Evolutionary conservation across 2,113 vertebrate genomes (phyloP).

Genomic region (Petrocephalus zakoni): DNA sequence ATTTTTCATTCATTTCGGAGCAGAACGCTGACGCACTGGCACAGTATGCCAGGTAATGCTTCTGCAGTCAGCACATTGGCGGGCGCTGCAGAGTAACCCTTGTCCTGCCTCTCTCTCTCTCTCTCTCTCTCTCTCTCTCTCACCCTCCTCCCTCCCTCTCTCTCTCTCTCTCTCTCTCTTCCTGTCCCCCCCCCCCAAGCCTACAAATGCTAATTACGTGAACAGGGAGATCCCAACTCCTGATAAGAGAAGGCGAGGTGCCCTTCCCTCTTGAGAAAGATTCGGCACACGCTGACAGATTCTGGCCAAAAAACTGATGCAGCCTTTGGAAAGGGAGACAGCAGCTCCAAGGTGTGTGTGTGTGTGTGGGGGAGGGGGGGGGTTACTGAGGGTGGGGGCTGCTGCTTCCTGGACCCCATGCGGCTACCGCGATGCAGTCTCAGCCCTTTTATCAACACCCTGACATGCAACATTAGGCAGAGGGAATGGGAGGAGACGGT

Average conservation of each 20-base stretch:
- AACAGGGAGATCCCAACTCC: constrained; percentile 52
- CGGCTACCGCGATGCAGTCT: constrained; percentile 17
- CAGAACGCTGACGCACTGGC: constrained; percentile 70
- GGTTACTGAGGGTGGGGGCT: background rate
- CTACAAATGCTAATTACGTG: constrained; percentile 55
- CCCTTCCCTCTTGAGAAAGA: constrained; percentile 14
- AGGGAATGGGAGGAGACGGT: background rate
- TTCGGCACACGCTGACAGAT: background rate
- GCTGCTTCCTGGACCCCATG: background rate
- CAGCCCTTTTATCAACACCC: constrained; percentile 1
- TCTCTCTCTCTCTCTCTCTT: background rate
- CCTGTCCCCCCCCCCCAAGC: constrained; percentile 35
- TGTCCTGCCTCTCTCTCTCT: background rate
- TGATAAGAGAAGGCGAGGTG: constrained; percentile 41
- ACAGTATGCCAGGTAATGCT: constrained; percentile 64
- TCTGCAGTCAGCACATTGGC: constrained; percentile 69
- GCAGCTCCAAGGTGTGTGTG: background rate
- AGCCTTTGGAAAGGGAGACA: background rate
- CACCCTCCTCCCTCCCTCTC: background rate
- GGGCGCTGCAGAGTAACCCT: constrained; percentile 59
- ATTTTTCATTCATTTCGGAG: constrained; percentile 76
- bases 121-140: background rate
- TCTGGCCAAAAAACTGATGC: background rate
- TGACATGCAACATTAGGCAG: constrained; percentile 23
- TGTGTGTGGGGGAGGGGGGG: background rate